Evolutionary conservation across 2,888 invertebrate genomes (phyloP), one percentile per base, ranked within the genome.

Genomic region (Eucera pruinosa): DNA sequence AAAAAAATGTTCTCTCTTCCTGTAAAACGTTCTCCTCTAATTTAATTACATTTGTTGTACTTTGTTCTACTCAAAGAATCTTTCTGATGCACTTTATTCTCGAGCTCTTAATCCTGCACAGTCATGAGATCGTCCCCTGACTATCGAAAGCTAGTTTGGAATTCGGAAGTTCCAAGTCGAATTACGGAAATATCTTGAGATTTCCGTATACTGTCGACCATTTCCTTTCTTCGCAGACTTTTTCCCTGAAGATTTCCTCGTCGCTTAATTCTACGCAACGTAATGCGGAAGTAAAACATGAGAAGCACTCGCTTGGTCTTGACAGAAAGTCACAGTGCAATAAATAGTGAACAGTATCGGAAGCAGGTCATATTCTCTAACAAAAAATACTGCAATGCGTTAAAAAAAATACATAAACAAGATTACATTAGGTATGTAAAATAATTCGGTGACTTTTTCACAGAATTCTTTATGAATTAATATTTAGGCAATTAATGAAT

Each of bases 161-260:
- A 52, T 52, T 50, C 48, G 64, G 18, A 64, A 64, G 64, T 64
- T 64, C 27, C 27, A 55, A 65, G 54, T 23, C 54, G 54, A 54
- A 55, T 54, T 54, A 65, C 54, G 65, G 45, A 55, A 65, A 54
- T 65, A 65, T 65, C 54, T 45, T 6, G 43, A 54, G 55, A 52
- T 33, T 54, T 20, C 43, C 27, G 43, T 54, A 54, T 39, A 36
- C 23, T 15, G 15, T 36, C 36, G 23, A 9, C 30, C 13, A 20
- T 54, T 33, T 33, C 54, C 30, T 54, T 54, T 54, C 13, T 30
- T 7, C 36, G 25, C 52, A 5, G 18, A 33, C 13, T 13, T 54
- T 7, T n/a, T 54, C 54, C 18, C 18, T 13, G 2, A 57, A 43
- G 41, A 58, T 43, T 43, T 43, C 13, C 25, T 18, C 43, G 9